Conservation (phyloP, 2,113 vertebrate genomes). For the Sialia sialis region DNA sequence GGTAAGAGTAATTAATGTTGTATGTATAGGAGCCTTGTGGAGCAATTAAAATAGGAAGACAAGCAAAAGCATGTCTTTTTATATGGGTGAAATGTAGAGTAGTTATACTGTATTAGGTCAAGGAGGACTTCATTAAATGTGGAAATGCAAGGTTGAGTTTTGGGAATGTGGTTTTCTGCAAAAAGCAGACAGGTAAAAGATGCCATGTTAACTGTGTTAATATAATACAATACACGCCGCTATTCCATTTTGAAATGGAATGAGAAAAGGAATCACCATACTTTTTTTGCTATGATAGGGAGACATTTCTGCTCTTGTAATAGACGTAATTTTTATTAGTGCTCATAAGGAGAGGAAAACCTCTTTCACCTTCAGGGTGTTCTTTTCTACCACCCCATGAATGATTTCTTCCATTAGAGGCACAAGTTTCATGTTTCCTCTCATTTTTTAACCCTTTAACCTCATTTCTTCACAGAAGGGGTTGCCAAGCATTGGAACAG, state of each 20-base stretch:
- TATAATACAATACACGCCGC: no score
- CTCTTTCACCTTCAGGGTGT: neutral
- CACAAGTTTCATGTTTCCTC: neutral
- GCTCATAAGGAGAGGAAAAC: neutral
- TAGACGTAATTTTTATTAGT: neutral
- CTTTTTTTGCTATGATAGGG: neutral
- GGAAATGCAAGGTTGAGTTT: neutral
- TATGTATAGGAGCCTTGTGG: neutral
- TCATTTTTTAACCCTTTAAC: neutral
- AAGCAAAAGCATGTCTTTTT: neutral
- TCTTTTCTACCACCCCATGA: neutral
- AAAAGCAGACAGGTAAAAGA: no score
- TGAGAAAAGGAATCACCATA: neutral
- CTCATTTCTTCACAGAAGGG: neutral
- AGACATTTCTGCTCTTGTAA: neutral
- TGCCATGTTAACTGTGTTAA: no score
- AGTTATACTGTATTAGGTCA: neutral
- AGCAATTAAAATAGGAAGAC: neutral
- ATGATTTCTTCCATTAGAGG: neutral
- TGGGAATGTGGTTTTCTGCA: neutral
- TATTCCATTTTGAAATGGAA: no score
- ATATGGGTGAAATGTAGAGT: neutral
- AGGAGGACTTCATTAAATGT: neutral
- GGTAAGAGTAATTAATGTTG: no score
- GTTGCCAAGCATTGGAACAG: neutral